Evolutionary conservation across 2,113 vertebrate genomes (phyloP).

Genomic region (Corythoichthys intestinalis): DNA sequence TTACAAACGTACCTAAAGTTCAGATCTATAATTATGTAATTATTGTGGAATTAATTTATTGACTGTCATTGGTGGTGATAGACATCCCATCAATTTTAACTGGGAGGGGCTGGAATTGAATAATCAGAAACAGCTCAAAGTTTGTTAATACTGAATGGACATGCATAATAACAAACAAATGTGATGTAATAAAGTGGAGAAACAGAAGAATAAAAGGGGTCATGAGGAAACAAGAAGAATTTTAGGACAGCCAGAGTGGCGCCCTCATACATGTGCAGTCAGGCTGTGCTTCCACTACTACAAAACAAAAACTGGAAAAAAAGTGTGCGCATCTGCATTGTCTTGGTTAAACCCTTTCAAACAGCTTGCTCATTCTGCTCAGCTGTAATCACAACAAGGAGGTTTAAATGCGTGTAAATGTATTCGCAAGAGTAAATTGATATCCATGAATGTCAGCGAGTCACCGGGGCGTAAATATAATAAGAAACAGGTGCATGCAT

Average conservation of each 20-base stretch:
- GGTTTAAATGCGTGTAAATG: constrained; percentile 7
- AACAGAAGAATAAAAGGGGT: background rate
- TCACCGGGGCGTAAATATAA: background rate
- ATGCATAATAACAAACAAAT: background rate
- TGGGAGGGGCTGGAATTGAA: no score
- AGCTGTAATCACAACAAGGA: background rate
- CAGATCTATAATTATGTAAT: background rate
- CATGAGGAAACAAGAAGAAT: constrained; percentile 9
- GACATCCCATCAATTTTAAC: no score
- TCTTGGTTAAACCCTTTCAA: constrained; percentile 31
- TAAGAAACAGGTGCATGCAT: constrained; percentile 6
- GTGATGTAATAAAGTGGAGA: background rate
- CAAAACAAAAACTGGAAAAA: background rate
- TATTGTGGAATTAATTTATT: background rate
- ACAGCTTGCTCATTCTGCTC: constrained; percentile 2
- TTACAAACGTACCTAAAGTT: background rate
- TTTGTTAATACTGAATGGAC: background rate
- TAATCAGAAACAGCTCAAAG: background rate
- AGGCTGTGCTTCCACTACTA: constrained; percentile 41
- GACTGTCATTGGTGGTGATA: no score
- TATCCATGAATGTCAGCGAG: background rate
- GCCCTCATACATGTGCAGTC: constrained; percentile 48
- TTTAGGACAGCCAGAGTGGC: constrained; percentile 26
- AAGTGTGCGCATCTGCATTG: constrained; percentile 19
- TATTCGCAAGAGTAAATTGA: background rate